phyloP scores from a whole-genome alignment of 2,888 invertebrate genomes.

The Schrankia costaestrigalis region DNA sequence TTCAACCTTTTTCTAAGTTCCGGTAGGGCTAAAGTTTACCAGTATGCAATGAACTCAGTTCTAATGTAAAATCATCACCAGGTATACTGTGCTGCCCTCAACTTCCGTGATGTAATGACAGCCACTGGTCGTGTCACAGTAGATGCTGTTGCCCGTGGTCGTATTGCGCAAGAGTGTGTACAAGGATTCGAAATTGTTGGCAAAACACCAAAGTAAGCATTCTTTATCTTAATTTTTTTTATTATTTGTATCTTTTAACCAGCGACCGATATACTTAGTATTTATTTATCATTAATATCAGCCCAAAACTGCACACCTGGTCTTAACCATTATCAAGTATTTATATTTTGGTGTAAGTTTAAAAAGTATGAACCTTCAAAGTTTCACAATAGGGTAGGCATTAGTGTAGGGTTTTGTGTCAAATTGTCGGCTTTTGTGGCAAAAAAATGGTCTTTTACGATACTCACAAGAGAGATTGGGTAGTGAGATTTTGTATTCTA shows the following conservation, averaged over 20 bases:
- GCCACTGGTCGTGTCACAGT: constrained; percentile 93
- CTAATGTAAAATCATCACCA: constrained; percentile 37
- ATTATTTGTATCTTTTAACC: background rate
- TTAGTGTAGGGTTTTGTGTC: no score
- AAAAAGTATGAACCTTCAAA: no score
- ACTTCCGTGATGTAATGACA: constrained; percentile 97
- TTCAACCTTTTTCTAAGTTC: background rate
- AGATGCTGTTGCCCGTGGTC: constrained; percentile 87
- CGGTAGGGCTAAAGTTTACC: no score
- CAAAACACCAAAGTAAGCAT: constrained; percentile 68
- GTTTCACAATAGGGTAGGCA: no score
- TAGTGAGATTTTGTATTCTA: no score
- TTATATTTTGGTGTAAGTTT: no score
- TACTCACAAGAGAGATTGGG: no score
- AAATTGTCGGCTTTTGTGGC: no score
- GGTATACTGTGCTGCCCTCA: constrained; percentile 89
- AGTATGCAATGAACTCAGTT: background rate
- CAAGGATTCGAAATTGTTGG: constrained; percentile 87
- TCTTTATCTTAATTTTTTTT: constrained; percentile 1
- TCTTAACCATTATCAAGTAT: no score
- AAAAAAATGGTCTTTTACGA: no score
- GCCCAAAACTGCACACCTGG: no score
- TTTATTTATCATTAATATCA: no score
- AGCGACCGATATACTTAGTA: background rate
- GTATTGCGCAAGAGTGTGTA: constrained; percentile 83